Conservation (phyloP, 1,140 invertebrate genomes). For the Linepithema humile region DNA sequence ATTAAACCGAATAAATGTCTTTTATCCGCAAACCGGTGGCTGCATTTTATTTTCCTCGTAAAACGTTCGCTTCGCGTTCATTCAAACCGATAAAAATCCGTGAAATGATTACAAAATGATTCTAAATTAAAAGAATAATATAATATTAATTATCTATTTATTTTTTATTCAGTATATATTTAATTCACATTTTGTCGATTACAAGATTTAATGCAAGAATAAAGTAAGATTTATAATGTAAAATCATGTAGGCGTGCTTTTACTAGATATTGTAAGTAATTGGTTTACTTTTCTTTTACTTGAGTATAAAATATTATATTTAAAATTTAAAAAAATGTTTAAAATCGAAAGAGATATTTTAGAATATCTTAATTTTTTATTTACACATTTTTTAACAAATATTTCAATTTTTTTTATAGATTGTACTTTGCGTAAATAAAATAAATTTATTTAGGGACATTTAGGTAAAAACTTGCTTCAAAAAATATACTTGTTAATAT, state of each 20-base stretch:
- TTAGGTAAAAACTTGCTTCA: not conserved
- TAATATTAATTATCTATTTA: not conserved
- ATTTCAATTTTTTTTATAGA: too few species aligned
- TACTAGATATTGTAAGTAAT: too few species aligned
- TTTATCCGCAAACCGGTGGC: slow-evolving; percentile 24
- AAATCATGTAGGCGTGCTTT: too few species aligned
- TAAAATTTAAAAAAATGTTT: too few species aligned
- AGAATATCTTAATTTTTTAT: too few species aligned
- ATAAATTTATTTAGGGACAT: not conserved
- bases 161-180: not conserved
- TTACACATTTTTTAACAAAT: too few species aligned
- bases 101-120: not conserved
- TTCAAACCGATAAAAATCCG: not conserved
- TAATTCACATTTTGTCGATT: not conserved
- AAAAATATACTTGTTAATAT: too few species aligned
- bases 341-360: too few species aligned
- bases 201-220: not conserved
- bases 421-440: too few species aligned
- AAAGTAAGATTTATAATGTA: not conserved
- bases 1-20: slow-evolving; percentile 41
- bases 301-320: too few species aligned
- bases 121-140: not conserved
- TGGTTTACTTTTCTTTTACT: too few species aligned
- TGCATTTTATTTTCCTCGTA: not conserved
- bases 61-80: not conserved